A percentile compares a stretch with the other conserved stretches of the same genome.
phyloP scores from a whole-genome alignment of 2,888 invertebrate species.

The Mythimna ferrago region DNA sequence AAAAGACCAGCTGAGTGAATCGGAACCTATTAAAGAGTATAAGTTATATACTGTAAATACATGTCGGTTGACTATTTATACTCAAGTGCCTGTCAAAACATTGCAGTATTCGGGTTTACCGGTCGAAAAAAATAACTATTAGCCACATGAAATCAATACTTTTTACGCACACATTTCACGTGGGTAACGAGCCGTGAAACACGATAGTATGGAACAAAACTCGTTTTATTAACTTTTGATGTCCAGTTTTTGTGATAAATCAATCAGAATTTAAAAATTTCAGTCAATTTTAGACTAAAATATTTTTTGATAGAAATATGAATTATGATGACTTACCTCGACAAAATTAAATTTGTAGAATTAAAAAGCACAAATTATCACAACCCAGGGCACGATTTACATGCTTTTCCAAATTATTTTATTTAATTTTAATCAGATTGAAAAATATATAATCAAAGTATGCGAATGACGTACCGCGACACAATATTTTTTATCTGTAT shows the following conservation, averaged over 20 bases:
- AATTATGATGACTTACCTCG: conserved; percentile 44
- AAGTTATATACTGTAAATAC: neutral
- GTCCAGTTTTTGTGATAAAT: conserved; percentile 27
- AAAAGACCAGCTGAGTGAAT: conserved; percentile 16
- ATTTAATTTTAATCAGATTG: conserved; percentile 20
- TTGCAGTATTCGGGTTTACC: conserved; percentile 3
- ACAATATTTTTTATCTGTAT: conserved; percentile 4
- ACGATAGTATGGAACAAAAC: conserved; percentile 12
- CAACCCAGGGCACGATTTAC: conserved; percentile 38
- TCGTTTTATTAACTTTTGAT: neutral
- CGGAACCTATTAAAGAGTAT: neutral
- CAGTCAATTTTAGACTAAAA: neutral
- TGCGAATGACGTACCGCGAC: conserved; percentile 45
- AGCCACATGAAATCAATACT: conserved; percentile 45
- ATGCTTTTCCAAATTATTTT: conserved; percentile 46
- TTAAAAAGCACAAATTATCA: conserved; percentile 40
- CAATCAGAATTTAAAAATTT: conserved; percentile 7
- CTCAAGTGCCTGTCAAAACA: conserved; percentile 14
- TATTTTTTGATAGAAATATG: neutral
- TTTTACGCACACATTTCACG: conserved; percentile 18
- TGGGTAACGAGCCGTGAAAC: conserved; percentile 20
- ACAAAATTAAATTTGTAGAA: conserved; percentile 13
- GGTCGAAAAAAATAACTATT: conserved; percentile 24
- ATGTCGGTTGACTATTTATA: neutral
- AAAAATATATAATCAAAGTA: neutral